Conservation (phyloP, 2,113 vertebrate genomes). For the Nothoprocta perdicaria region DNA sequence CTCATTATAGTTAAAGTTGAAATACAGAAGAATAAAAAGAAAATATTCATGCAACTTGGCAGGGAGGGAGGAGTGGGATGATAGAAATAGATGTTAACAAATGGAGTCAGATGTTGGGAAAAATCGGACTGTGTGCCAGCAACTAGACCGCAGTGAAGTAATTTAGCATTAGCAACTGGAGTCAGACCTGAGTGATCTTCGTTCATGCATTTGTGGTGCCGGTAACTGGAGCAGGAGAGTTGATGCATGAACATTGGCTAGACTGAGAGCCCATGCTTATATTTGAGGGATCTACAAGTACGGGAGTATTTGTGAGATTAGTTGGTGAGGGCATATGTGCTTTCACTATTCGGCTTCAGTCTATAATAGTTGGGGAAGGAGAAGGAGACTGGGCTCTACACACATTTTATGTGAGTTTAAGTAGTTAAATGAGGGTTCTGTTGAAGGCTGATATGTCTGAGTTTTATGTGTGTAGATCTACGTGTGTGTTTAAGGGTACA, state of each 20-base stretch:
- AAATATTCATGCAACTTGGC: background rate
- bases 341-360: background rate
- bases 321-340: background rate
- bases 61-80: too few species aligned
- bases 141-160: background rate
- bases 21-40: background rate
- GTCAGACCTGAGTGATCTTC: background rate
- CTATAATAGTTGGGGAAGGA: background rate
- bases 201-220: background rate
- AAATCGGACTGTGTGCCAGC: background rate
- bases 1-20: background rate
- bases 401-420: background rate
- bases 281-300: background rate
- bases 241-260: background rate
- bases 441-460: background rate
- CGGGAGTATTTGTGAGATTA: background rate
- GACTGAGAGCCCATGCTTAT: background rate
- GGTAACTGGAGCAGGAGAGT: background rate
- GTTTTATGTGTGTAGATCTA: background rate
- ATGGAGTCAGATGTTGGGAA: background rate
- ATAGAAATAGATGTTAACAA: background rate
- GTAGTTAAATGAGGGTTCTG: background rate
- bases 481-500: background rate
- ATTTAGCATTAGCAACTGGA: background rate
- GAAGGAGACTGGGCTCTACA: background rate